Evolutionary conservation across 1,140 invertebrate species (phyloP).

Genomic region (Heliconius congener): DNA sequence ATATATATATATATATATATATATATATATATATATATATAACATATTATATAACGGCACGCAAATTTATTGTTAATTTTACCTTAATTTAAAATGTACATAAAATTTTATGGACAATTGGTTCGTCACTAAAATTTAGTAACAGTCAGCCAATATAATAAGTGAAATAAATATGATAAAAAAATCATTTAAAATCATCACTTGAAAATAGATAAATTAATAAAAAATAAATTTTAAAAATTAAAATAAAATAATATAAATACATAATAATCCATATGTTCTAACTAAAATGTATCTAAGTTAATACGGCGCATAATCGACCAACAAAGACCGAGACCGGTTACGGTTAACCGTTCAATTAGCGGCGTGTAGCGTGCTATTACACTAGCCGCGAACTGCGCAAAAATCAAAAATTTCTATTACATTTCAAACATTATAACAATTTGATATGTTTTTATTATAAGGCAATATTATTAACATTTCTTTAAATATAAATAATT

Average conservation of each 20-base stretch:
- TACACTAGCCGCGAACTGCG: conserved; percentile 53
- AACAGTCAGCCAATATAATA: not conserved
- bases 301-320: conserved; percentile 55
- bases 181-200: too few relatives aligned
- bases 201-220: too few relatives aligned
- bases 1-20: too few relatives aligned
- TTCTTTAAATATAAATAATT: too few relatives aligned
- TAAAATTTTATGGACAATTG: not conserved
- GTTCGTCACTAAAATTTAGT: not conserved
- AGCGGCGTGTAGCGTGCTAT: conserved; percentile 58
- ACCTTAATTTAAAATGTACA: too few relatives aligned
- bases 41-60: not conserved
- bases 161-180: not conserved
- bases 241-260: too few relatives aligned
- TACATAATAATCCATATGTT: too few relatives aligned
- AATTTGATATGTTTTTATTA: not conserved
- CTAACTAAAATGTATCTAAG: not conserved
- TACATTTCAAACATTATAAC: not conserved
- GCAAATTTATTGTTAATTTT: too few relatives aligned
- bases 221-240: too few relatives aligned
- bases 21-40: too few relatives aligned
- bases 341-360: conserved; percentile 67
- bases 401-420: not conserved
- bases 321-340: conserved; percentile 60
- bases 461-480: not conserved